phyloP scores from a whole-genome alignment of 2,888 invertebrate genomes.

The Coecobrya sp. region DNA sequence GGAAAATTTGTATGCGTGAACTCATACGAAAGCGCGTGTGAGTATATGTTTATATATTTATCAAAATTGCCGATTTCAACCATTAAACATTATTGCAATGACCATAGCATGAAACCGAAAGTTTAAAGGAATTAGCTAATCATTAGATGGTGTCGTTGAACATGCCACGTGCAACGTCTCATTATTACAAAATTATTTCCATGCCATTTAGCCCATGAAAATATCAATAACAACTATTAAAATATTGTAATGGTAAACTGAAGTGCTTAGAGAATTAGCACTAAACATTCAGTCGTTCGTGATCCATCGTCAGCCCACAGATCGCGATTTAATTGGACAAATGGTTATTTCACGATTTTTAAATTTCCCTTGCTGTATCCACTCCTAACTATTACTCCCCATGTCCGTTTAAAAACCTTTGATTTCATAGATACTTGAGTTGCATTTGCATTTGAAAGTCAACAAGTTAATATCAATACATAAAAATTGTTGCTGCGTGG shows the following conservation, averaged over 20 bases:
- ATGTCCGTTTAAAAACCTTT: background rate
- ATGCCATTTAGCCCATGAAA: background rate
- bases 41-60: no score
- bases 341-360: slow-evolving; percentile 12
- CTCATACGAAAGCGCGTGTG: no score
- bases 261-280: background rate
- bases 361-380: background rate
- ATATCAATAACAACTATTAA: background rate
- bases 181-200: background rate
- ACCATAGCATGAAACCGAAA: no score
- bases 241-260: background rate
- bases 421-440: background rate
- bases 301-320: background rate
- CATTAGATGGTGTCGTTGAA: no score
- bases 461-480: no score
- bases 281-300: background rate
- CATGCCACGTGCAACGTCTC: background rate
- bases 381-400: background rate
- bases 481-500: no score
- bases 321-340: slow-evolving; percentile 29
- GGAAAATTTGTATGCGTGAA: no score
- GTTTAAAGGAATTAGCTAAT: no score
- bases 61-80: no score
- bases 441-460: slow-evolving; percentile 17
- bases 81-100: no score